These are phyloP conservation scores for Pseudococcus viburni DNA, from an alignment of 2,888 invertebrate genomes.

Conservation along the genomic window DNA sequence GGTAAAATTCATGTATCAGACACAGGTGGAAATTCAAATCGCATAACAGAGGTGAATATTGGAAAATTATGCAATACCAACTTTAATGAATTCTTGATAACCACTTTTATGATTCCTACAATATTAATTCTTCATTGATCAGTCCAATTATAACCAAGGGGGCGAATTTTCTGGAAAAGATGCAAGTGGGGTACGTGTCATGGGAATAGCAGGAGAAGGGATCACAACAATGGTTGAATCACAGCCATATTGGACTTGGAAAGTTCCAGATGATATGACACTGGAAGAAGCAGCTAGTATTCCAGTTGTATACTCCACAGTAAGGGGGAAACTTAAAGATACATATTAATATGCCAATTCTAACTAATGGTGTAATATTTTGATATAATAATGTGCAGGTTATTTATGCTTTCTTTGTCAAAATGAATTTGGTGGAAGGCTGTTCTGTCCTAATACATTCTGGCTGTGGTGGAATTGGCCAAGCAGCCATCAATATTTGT, in stretches of 20 bases:
- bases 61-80: background rate
- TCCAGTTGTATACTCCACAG: slow-evolving; percentile 78
- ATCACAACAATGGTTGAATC: slow-evolving; percentile 74
- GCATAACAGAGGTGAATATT: background rate
- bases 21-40: background rate
- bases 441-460: slow-evolving; percentile 75
- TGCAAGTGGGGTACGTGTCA: slow-evolving; percentile 71
- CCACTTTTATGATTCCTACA: no score
- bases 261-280: slow-evolving; percentile 76
- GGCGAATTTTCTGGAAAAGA: slow-evolving; percentile 75
- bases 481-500: slow-evolving; percentile 72
- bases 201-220: slow-evolving; percentile 71
- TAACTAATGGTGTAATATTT: no score
- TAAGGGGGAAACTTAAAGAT: slow-evolving; percentile 59
- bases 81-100: background rate
- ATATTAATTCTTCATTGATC: no score
- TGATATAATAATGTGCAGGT: slow-evolving; percentile 70
- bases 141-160: slow-evolving; percentile 78
- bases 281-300: slow-evolving; percentile 79
- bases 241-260: slow-evolving; percentile 74
- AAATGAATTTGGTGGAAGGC: slow-evolving; percentile 74
- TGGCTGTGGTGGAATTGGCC: slow-evolving; percentile 82
- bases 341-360: no score
- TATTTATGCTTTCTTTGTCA: slow-evolving; percentile 76
- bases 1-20: slow-evolving; percentile 76